Percentiles rank a stretch among this genome's conserved stretches.
Conservation (phyloP, 2,888 invertebrate species). For the Volucella zonaria region DNA sequence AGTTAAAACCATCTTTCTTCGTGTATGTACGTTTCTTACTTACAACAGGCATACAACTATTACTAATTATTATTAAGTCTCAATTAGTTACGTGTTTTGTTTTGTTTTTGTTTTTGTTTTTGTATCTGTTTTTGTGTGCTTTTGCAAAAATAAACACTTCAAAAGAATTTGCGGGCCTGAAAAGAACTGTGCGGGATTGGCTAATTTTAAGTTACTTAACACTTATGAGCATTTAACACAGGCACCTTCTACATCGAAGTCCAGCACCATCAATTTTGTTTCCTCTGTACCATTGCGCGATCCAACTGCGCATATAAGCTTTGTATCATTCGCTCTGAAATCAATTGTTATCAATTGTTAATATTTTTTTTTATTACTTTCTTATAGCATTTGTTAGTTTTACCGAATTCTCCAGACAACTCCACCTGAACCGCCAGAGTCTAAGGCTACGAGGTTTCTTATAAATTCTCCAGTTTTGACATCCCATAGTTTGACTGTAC, state of each 20-base stretch:
- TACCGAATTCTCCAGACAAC: constrained; percentile 98
- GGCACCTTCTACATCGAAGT: constrained; percentile 94
- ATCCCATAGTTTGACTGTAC: constrained; percentile 99
- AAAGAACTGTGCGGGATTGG: constrained; percentile 59
- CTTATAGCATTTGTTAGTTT: constrained; percentile 12
- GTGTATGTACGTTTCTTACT: constrained; percentile 29
- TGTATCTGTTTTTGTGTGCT: constrained; percentile 27
- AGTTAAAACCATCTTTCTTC: constrained; percentile 27
- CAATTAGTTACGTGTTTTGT: constrained; percentile 53
- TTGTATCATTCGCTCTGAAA: constrained; percentile 92
- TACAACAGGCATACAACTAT: constrained; percentile 57
- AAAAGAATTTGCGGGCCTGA: constrained; percentile 15
- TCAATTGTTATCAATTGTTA: background rate
- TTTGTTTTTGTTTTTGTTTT: constrained; percentile 32
- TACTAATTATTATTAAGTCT: constrained; percentile 63
- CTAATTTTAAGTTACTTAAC: constrained; percentile 59
- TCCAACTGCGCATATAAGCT: constrained; percentile 98
- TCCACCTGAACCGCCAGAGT: constrained; percentile 98
- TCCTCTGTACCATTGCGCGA: constrained; percentile 99
- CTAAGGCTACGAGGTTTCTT: constrained; percentile 95
- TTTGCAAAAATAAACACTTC: constrained; percentile 32
- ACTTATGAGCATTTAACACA: constrained; percentile 85
- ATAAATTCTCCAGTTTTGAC: constrained; percentile 98
- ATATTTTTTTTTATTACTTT: background rate
- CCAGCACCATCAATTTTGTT: constrained; percentile 97